These are phyloP conservation scores for Mongoloraphidia duomilia DNA, from an alignment of 2,888 invertebrate species.

Conservation along the genomic window DNA sequence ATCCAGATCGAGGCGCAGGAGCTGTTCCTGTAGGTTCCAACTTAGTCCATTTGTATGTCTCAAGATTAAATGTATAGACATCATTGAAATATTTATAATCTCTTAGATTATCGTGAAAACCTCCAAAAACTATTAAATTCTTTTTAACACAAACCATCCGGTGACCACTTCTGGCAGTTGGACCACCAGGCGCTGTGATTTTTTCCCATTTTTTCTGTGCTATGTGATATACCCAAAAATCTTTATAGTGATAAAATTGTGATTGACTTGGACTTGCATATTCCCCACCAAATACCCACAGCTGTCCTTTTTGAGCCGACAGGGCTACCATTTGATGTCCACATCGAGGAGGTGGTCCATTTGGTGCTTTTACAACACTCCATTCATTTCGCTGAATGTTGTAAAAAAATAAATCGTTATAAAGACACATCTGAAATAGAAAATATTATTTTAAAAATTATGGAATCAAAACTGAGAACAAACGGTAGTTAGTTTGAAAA, in stretches of 20 bases:
- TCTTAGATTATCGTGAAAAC: conserved; percentile 78
- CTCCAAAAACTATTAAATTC: conserved; percentile 74
- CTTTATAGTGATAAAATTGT: conserved; percentile 87
- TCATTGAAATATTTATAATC: conserved; percentile 86
- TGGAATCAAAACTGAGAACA: not conserved
- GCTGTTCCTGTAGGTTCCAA: conserved; percentile 47
- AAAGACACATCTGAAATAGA: conserved; percentile 54
- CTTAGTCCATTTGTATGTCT: conserved; percentile 64
- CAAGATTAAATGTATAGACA: conserved; percentile 64
- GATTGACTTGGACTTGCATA: conserved; percentile 79
- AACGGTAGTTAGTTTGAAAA: too few species aligned
- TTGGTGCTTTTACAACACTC: conserved; percentile 65
- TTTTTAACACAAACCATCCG: conserved; percentile 73
- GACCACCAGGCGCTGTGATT: conserved; percentile 55
- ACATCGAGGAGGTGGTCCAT: conserved; percentile 77
- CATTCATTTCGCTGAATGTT: conserved; percentile 67
- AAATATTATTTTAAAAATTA: conserved; percentile 6
- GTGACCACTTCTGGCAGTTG: conserved; percentile 77
- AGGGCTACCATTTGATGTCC: conserved; percentile 75
- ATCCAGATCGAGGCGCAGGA: conserved; percentile 70
- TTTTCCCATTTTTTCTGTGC: conserved; percentile 73
- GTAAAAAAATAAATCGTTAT: conserved; percentile 74
- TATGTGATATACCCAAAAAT: conserved; percentile 75
- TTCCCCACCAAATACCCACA: conserved; percentile 83
- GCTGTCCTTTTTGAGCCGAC: conserved; percentile 55